Base-by-base conservation (phyloP, 2,113 vertebrate genomes). In the Dendrocopos noguchii region DNA sequence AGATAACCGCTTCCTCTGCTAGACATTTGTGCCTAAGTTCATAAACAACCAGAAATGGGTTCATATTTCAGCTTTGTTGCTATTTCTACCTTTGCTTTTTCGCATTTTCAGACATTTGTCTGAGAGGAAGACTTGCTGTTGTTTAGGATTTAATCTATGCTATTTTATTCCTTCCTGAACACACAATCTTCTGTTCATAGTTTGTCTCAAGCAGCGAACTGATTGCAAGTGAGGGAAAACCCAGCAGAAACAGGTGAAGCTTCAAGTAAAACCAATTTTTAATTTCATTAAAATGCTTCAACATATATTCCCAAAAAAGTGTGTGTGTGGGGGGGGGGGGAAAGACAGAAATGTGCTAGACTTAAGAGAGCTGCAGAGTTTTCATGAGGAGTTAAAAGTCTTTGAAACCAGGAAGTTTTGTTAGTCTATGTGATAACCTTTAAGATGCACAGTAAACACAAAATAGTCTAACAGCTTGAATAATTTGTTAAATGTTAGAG, bases 61-160 rank as follows among this genome's bases (percentile, higher is more conserved):
- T 56, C 66, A 57, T 17, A 7, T 39, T 80, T 61, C 22, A 52
- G 28, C 10, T 87, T 71, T 71, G 24, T 64, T 82, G 72, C 29
- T 74, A 5, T 52, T 80, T 64, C 20, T 15, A 9, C 6, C 24
- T 71, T 67, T 71, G 17, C 24, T 53, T 60, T 50, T 66, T 28
- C 29, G 29, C 66, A 24, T 85, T 74, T 80, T 56, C 47, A 71
- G 61, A 61, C 73, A 20, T 66, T 77, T 78, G 5, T 71, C 19
- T 56, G 13, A 47, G 29, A 64, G 17, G 53, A 60, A 16, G 33
- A 77, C 9, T 80, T 0, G 0, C 25, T 0, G 0, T 34, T 53
- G 12, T 39, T 75, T 70, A 61, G 65, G 68, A 68, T 64, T 78
- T 72, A 70, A 53, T 86, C 53, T n/a, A 3, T 74, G 39, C 13